These are phyloP conservation scores for Heliornis fulica DNA, from an alignment of 2,113 vertebrate genomes.

Conservation along the genomic window DNA sequence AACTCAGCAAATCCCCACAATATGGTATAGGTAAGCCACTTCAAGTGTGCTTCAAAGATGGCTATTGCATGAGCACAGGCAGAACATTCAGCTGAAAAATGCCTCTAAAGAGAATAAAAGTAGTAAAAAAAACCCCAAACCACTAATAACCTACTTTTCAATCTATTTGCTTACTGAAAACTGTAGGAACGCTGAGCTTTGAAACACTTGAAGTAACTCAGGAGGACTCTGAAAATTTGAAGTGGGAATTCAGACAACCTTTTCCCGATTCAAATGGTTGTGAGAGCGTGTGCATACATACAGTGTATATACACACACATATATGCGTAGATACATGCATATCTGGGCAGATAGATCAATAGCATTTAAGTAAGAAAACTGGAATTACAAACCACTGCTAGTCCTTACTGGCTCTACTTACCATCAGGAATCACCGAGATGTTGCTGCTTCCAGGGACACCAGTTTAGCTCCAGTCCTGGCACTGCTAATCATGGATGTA, in stretches of 20 bases:
- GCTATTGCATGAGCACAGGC: neutral
- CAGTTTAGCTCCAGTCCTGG: neutral
- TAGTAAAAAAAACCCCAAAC: too few species aligned
- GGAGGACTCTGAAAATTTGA: neutral
- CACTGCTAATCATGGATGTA: neutral
- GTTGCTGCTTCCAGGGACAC: neutral
- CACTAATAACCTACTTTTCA: too few species aligned
- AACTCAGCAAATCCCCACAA: neutral
- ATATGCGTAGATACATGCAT: neutral
- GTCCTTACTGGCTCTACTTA: neutral
- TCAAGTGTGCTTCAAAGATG: neutral
- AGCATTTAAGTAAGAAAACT: neutral
- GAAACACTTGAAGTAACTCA: neutral
- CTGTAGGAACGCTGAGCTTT: neutral
- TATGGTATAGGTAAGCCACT: neutral
- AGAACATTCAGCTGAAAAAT: neutral
- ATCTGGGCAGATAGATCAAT: neutral
- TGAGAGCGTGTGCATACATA: neutral
- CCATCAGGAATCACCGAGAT: neutral
- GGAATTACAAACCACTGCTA: neutral
- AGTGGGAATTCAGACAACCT: accelerated
- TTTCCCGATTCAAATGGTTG: neutral
- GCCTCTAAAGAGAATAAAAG: neutral
- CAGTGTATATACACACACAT: too few species aligned
- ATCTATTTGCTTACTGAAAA: neutral